A percentile compares a stretch with the other conserved stretches of the same genome.
Conservation (phyloP, 2,113 vertebrate genomes). For the Caloenas nicobarica region DNA sequence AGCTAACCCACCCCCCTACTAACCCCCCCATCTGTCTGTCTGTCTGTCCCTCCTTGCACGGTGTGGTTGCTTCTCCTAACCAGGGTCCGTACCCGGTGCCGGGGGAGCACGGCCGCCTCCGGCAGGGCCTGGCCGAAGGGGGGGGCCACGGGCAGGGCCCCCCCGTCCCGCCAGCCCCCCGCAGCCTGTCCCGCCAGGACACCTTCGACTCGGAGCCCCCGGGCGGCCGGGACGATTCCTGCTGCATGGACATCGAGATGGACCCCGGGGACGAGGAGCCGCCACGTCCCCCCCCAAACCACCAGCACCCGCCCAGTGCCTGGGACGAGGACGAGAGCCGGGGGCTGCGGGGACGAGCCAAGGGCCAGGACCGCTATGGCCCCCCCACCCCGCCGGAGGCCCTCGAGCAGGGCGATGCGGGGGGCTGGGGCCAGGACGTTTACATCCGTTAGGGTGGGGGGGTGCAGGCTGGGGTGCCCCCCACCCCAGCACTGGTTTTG, state of each 20-base stretch:
- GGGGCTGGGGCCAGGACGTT: slow-evolving; percentile 90
- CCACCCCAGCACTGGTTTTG: neutral
- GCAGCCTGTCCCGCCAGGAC: no score
- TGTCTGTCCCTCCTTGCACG: no score
- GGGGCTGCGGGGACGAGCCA: slow-evolving; percentile 82
- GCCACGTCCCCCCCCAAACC: slow-evolving; percentile 20
- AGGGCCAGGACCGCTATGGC: slow-evolving; percentile 86
- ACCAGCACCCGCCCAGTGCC: slow-evolving; percentile 70
- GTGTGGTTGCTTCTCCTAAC: no score
- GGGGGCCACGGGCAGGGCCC: no score
- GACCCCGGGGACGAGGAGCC: slow-evolving; percentile 88
- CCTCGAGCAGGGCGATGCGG: slow-evolving; percentile 80
- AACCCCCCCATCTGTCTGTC: no score
- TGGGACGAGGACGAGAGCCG: slow-evolving; percentile 86
- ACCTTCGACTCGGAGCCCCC: no score
- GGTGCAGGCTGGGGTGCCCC: no score
- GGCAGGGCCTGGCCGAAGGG: no score
- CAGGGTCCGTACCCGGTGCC: no score
- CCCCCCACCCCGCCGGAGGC: slow-evolving; percentile 75
- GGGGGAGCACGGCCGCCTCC: no score
- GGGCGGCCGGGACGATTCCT: slow-evolving; percentile 74
- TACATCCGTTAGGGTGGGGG: slow-evolving; percentile 84
- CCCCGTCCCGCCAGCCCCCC: no score
- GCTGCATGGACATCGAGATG: slow-evolving; percentile 93
- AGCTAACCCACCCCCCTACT: no score